Conservation (phyloP, 2,888 invertebrate species). For the Acronicta alni region DNA sequence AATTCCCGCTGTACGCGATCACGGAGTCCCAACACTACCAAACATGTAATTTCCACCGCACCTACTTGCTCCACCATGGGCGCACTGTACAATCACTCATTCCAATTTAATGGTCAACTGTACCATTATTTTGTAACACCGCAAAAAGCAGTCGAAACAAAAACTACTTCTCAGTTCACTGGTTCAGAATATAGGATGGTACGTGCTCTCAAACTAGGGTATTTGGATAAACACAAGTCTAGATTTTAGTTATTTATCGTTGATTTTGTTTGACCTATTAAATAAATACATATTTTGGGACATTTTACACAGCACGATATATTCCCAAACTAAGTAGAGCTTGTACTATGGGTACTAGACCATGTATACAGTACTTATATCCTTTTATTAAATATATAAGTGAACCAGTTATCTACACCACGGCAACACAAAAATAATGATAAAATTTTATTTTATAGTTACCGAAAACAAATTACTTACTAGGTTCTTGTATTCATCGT, state of each 20-base stretch:
- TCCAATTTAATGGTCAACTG: conserved; percentile 36
- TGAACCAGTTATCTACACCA: too few relatives aligned
- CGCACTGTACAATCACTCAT: conserved; percentile 34
- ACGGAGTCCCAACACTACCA: conserved; percentile 8
- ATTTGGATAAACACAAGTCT: conserved; percentile 2
- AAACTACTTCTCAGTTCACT: conserved; percentile 29
- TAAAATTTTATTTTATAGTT: too few relatives aligned
- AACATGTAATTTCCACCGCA: conserved; percentile 39
- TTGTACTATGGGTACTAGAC: too few relatives aligned
- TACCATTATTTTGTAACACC: conserved; percentile 47
- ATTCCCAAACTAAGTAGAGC: too few relatives aligned
- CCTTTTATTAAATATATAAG: too few relatives aligned
- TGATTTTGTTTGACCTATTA: neutral
- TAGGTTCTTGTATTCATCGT: too few relatives aligned
- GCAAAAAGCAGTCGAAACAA: conserved; percentile 33
- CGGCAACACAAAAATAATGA: too few relatives aligned
- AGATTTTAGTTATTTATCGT: conserved; percentile 2
- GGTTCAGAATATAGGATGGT: conserved; percentile 20
- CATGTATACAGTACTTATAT: too few relatives aligned
- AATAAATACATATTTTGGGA: too few relatives aligned
- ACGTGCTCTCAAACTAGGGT: conserved; percentile 22
- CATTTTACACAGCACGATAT: too few relatives aligned
- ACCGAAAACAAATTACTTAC: too few relatives aligned
- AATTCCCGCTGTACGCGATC: conserved; percentile 24
- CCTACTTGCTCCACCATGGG: conserved; percentile 1